Conservation (phyloP, 2,797 vertebrate species). For the Novumbra hubbsi region DNA sequence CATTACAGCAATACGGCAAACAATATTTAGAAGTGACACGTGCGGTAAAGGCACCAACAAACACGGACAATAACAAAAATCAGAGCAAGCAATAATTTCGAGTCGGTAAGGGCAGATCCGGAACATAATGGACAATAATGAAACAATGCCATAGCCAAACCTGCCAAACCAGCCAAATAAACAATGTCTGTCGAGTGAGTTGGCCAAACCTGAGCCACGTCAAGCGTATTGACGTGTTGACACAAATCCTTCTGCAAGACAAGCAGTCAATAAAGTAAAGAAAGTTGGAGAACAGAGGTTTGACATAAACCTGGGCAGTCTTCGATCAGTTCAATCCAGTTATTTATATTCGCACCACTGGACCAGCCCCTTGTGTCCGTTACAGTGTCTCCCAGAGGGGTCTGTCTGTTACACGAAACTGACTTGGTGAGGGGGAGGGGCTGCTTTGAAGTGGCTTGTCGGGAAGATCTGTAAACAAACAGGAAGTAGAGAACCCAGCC, state of each 20-base stretch:
- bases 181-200: too few species aligned
- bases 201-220: too few species aligned
- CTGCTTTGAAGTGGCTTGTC: neutral
- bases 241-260: neutral
- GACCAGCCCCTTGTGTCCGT: neutral
- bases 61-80: neutral
- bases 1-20: conserved; percentile 1
- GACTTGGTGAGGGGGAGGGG: neutral
- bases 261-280: neutral
- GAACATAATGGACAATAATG: too few species aligned
- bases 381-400: neutral
- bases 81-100: too few species aligned
- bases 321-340: too few species aligned
- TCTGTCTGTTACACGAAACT: neutral
- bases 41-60: neutral
- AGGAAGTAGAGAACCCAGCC: neutral
- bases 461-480: conserved; percentile 4
- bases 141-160: too few species aligned
- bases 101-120: too few species aligned
- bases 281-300: conserved; percentile 1
- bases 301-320: too few species aligned
- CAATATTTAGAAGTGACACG: neutral
- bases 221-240: neutral
- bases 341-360: too few species aligned
- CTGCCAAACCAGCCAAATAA: too few species aligned